These are phyloP conservation scores for Liodrosophila aerea DNA, from an alignment of 2,888 invertebrate species.

Conservation along the genomic window DNA sequence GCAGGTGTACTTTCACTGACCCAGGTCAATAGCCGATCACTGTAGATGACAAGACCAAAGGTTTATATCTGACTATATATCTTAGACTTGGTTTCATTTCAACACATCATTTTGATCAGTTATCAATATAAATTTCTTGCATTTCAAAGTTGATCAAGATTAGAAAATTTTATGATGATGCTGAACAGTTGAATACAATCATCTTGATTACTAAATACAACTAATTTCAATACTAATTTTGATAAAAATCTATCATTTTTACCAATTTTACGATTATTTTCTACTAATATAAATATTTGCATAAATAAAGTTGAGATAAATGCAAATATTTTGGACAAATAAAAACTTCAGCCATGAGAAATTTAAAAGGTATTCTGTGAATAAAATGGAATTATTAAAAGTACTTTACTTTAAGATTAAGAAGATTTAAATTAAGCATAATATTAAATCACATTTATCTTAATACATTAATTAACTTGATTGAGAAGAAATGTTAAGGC, in stretches of 20 bases:
- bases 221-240: constrained; percentile 26
- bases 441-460: too few relatives aligned
- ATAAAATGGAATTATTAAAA: too few relatives aligned
- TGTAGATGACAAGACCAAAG: too few relatives aligned
- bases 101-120: constrained; percentile 30
- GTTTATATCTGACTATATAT: neutral
- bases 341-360: too few relatives aligned
- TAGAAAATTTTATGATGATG: constrained; percentile 15
- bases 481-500: too few relatives aligned
- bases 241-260: constrained; percentile 18
- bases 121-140: constrained; percentile 6
- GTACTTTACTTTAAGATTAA: too few relatives aligned
- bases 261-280: constrained; percentile 16
- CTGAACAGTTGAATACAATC: constrained; percentile 9
- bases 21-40: constrained; percentile 1
- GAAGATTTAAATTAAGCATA: too few relatives aligned
- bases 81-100: constrained; percentile 2
- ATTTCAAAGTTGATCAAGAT: constrained; percentile 10
- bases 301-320: constrained; percentile 3
- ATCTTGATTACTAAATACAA: constrained; percentile 1
- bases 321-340: too few relatives aligned
- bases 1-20: constrained; percentile 49
- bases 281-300: constrained; percentile 15
- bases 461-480: too few relatives aligned
- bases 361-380: too few relatives aligned